Evolutionary conservation across 2,797 vertebrate species (phyloP), one percentile per base, ranked within the genome.

Genomic region (Corythornis leucogaster): DNA sequence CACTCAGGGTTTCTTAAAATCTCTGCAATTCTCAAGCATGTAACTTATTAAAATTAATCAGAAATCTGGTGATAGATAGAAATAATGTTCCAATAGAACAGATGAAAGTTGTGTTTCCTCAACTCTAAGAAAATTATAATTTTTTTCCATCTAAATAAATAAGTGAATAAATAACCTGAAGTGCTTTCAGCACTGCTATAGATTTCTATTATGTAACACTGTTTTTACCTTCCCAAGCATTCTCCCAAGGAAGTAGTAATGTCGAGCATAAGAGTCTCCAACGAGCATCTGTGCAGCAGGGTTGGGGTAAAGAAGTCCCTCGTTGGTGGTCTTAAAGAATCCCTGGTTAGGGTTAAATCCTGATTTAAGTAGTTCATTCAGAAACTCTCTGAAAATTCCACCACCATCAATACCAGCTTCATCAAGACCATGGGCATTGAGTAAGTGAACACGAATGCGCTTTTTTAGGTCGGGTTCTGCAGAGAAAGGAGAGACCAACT

Each of bases 331-430:
- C 96, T 99, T 99, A 97, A 99, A 99, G 97, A 99, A 99, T 2
- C 99, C 99, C 96, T 99, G 99, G 97, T 99, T 99, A 75, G 99
- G 99, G 91, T 99, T 99, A 96, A 99, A 99, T 80, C 99, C 99
- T 0, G 99, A 99, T 94, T 99, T 99, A 81, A 99, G 98, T 31
- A 99, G 98, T 91, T 99, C 99, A 16, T 99, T 99, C 75, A 99
- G 98, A 96, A 99, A 99, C 96, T 99, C 99, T 45, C 99, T 97
- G 94, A 99, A 99, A 96, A 99, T 99, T 42, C 99, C 99, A 6
- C 99, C 99, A 3, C 99, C 99, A 30, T 99, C 99, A 20, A 99
- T 99, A 50, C 99, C 99, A 2, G 99, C 99, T 97, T 99, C 99
- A 69, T 99, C 99, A 87, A 99, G 97, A 70, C 99, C 99, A 0